A percentile compares a stretch with the other conserved stretches of the same genome.
Conservation (phyloP, 2,888 invertebrate genomes). For the Xylophagus ater region DNA sequence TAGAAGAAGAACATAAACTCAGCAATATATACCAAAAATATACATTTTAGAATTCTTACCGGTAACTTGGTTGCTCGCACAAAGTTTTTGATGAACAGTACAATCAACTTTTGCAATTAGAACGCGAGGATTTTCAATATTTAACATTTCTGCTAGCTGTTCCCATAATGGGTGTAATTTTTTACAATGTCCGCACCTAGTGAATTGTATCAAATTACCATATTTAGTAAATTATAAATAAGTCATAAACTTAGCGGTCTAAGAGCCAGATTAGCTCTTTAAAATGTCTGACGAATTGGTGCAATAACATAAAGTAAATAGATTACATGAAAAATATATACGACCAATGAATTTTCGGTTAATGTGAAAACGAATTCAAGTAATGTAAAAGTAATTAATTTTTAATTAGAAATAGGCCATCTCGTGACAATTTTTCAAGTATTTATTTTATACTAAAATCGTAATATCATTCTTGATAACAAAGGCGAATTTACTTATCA, state of each 20-base stretch:
- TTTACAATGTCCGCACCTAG: conserved; percentile 79
- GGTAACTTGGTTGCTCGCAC: conserved; percentile 63
- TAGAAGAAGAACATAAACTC: conserved; percentile 9
- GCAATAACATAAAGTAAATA: not conserved
- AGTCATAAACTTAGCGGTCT: not conserved
- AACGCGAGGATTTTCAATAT: conserved; percentile 50
- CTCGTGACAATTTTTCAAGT: not conserved
- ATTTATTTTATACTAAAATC: no score
- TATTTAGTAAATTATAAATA: not conserved
- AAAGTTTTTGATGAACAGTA: conserved; percentile 59
- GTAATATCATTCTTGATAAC: not conserved
- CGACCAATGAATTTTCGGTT: not conserved
- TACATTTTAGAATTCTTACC: conserved; percentile 17
- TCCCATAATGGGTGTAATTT: conserved; percentile 77
- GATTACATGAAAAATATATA: not conserved
- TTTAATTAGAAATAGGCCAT: not conserved
- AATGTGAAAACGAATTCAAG: conserved; percentile 1
- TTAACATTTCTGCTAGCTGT: conserved; percentile 60
- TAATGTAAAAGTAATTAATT: not conserved
- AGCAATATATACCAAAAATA: conserved; percentile 36
- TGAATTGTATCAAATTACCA: conserved; percentile 8
- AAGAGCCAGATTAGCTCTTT: no score
- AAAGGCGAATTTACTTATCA: no score
- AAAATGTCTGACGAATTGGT: not conserved
- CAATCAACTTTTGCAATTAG: conserved; percentile 79